Conservation (phyloP, 1,140 invertebrate species). For the Tribolium madens region DNA sequence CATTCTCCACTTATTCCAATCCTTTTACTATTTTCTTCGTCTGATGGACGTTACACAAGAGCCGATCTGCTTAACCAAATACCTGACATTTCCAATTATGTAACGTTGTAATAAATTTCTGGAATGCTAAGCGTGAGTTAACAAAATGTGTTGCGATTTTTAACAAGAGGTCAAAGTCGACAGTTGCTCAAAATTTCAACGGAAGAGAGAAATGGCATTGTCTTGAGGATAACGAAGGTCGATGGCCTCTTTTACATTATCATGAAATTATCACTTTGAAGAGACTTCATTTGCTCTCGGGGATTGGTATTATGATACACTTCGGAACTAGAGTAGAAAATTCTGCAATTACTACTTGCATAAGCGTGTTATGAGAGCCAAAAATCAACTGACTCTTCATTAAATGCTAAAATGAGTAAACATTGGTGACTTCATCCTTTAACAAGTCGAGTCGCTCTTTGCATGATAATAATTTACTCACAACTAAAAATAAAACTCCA, state of each 20-base stretch:
- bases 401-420: too few relatives aligned
- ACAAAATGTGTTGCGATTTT: neutral
- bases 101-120: neutral
- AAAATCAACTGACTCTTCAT: neutral
- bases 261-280: constrained; percentile 8
- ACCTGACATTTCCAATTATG: constrained; percentile 8
- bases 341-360: constrained; percentile 39
- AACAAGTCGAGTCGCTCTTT: neutral
- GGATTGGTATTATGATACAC: constrained; percentile 10
- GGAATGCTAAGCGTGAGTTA: neutral
- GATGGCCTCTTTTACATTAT: constrained; percentile 11
- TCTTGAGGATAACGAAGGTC: neutral
- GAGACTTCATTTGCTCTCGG: constrained; percentile 4
- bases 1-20: constrained; percentile 41
- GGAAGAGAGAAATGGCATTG: constrained; percentile 1
- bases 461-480: neutral
- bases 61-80: neutral
- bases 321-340: constrained; percentile 40
- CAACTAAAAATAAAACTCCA: neutral
- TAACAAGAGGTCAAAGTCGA: constrained; percentile 4
- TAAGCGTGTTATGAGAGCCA: constrained; percentile 19
- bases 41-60: constrained; percentile 2
- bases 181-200: neutral
- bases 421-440: neutral
- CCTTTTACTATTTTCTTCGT: constrained; percentile 39